phyloP scores from a whole-genome alignment of 2,113 vertebrate species.

The Nesospiza acunhae region DNA sequence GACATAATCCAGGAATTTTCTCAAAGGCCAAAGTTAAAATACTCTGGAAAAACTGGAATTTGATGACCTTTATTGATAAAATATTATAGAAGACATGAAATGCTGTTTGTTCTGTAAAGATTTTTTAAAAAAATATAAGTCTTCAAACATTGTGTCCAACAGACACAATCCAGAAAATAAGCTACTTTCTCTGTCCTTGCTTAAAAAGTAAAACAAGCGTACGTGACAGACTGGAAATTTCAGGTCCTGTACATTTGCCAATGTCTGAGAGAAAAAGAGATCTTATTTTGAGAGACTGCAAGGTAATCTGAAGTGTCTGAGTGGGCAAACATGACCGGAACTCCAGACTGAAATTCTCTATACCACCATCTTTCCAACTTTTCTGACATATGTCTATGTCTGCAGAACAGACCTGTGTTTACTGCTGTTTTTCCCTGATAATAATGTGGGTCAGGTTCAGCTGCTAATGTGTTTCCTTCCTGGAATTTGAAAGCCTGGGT shows the following conservation, averaged over 20 bases:
- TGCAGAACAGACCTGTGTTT: background rate
- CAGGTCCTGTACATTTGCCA: background rate
- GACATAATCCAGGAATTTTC: accelerated
- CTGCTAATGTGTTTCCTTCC: background rate
- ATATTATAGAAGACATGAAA: background rate
- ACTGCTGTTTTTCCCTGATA: background rate
- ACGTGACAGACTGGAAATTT: background rate
- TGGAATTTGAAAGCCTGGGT: background rate
- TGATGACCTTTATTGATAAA: background rate
- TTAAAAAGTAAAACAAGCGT: background rate
- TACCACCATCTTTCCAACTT: background rate
- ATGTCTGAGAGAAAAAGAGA: background rate
- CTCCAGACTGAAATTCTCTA: background rate
- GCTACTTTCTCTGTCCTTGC: background rate
- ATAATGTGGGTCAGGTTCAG: background rate
- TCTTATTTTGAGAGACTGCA: background rate
- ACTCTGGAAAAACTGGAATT: background rate
- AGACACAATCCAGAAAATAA: background rate
- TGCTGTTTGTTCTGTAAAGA: background rate
- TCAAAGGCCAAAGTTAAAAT: background rate
- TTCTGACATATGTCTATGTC: background rate
- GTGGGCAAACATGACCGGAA: background rate
- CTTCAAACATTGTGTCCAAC: background rate
- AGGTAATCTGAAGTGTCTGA: background rate
- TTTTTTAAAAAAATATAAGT: background rate